Percentiles rank a stretch among this genome's conserved stretches.
Conservation (phyloP, 2,797 vertebrate species). For the Chelidonichthys spinosus region DNA sequence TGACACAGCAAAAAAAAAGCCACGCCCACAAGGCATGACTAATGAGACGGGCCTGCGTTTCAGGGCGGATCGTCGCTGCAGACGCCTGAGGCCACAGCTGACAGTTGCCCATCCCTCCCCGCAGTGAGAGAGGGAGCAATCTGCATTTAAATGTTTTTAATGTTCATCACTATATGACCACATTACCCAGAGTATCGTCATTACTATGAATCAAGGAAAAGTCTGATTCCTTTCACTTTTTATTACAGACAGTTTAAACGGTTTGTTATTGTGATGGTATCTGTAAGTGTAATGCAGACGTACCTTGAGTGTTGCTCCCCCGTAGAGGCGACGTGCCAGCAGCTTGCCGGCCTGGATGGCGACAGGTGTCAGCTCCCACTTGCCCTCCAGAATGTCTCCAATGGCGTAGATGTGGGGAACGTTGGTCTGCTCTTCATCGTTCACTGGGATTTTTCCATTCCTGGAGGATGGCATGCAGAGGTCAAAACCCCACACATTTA, state of each 20-base stretch:
- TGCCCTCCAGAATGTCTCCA: conserved; percentile 94
- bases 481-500: not conserved
- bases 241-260: not conserved
- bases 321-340: conserved; percentile 91
- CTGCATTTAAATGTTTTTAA: too few species aligned
- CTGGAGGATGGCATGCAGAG: conserved; percentile 66
- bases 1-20: too few species aligned
- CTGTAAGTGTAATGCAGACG: rapidly evolving
- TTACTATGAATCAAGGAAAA: not conserved
- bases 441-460: conserved; percentile 93
- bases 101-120: too few species aligned
- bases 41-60: too few species aligned
- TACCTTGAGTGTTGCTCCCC: conserved; percentile 86
- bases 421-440: conserved; percentile 93
- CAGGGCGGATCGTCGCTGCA: too few species aligned
- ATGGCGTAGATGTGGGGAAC: conserved; percentile 93
- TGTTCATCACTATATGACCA: not conserved
- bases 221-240: not conserved
- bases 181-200: not conserved
- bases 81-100: too few species aligned
- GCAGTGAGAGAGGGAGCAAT: too few species aligned
- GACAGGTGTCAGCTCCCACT: conserved; percentile 94
- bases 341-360: conserved; percentile 95
- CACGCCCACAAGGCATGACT: too few species aligned
- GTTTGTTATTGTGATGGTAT: not conserved